Evolutionary conservation across 2,797 vertebrate genomes (phyloP).

Genomic region (Hylomyscus alleni): DNA sequence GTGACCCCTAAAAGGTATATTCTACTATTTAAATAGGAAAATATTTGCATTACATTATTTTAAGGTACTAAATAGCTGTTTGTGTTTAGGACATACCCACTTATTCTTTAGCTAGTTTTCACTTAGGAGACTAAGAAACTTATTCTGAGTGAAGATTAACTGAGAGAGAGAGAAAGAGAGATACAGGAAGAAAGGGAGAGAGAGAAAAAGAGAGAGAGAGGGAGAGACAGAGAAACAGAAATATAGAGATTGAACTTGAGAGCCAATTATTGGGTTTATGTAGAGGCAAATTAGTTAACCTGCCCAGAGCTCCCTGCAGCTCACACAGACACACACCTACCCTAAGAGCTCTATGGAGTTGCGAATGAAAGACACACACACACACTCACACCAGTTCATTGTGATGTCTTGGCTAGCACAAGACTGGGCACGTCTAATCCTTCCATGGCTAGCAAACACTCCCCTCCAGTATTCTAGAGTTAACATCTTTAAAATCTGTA

Average conservation of each 20-base stretch:
- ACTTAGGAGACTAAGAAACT: neutral
- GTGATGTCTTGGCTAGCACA: too few species aligned
- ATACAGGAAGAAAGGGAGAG: neutral
- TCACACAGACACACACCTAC: too few species aligned
- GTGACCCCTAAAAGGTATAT: neutral
- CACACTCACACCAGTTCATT: too few species aligned
- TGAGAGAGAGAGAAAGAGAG: neutral
- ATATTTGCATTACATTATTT: neutral
- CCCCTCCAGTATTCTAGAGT: too few species aligned
- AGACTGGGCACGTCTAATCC: too few species aligned
- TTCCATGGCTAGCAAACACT: too few species aligned
- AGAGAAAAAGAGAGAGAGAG: neutral
- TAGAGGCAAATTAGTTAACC: too few species aligned
- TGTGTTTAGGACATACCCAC: neutral
- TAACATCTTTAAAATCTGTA: too few species aligned
- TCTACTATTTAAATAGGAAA: conserved; percentile 14
- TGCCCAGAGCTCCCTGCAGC: too few species aligned
- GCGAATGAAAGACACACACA: too few species aligned
- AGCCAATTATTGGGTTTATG: neutral
- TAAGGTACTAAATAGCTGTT: conserved; percentile 27
- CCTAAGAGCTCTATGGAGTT: too few species aligned
- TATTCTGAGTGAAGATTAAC: neutral
- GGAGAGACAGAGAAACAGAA: neutral
- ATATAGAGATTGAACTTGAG: neutral
- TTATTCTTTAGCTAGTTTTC: neutral